Evolutionary conservation across 2,113 vertebrate species (phyloP).

Genomic region (Romanogobio albipinnatus): DNA sequence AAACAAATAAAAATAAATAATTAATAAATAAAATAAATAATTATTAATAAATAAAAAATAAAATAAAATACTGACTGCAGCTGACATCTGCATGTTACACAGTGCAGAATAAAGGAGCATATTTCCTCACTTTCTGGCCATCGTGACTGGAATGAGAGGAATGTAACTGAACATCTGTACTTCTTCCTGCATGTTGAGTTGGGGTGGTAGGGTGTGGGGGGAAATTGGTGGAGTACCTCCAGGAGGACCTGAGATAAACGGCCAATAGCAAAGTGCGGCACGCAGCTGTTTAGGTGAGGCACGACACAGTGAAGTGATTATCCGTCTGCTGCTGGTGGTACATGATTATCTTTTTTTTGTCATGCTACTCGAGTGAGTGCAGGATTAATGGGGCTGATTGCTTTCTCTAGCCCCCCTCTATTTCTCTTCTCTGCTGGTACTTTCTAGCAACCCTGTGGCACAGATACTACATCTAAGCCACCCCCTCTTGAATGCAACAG

Average conservation of each 20-base stretch:
- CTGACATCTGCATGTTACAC: background rate
- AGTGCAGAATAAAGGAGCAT: conserved; percentile 1
- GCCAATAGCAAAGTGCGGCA: background rate
- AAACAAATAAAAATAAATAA: background rate
- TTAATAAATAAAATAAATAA: too few relatives aligned
- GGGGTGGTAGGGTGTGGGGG: background rate
- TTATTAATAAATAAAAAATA: too few relatives aligned
- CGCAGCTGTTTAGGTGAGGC: conserved; percentile 23
- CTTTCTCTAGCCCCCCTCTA: conserved; percentile 15
- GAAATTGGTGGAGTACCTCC: background rate
- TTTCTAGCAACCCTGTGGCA: conserved; percentile 23
- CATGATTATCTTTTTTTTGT: conserved; percentile 29
- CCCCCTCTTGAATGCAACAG: background rate
- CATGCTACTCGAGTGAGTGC: conserved; percentile 16
- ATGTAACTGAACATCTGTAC: background rate
- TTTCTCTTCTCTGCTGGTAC: conserved; percentile 32
- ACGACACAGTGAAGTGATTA: conserved; percentile 28
- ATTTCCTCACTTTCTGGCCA: conserved; percentile 8
- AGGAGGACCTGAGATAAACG: background rate
- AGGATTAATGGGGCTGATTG: conserved; percentile 49
- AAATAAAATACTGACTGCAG: background rate
- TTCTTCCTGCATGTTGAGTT: conserved; percentile 12
- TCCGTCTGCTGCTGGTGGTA: conserved; percentile 29
- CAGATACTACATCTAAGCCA: conserved; percentile 20
- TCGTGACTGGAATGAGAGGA: too few relatives aligned